phyloP scores from a whole-genome alignment of 2,113 vertebrate genomes.

The Mormyrus lacerda region DNA sequence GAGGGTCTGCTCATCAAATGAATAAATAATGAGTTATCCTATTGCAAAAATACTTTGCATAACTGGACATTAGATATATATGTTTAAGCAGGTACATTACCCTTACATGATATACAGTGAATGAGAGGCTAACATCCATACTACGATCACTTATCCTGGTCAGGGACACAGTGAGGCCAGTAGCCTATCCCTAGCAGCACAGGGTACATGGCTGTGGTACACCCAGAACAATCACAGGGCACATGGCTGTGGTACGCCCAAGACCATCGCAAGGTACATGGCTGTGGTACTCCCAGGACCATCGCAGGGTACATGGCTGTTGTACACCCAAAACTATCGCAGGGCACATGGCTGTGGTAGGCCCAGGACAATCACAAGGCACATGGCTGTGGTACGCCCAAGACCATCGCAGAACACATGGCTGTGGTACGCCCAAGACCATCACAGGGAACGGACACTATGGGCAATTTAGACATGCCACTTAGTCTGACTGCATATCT shows the following conservation, averaged over 20 bases:
- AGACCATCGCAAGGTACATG: no score
- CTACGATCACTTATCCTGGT: background rate
- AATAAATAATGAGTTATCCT: background rate
- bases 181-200: background rate
- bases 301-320: no score
- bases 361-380: no score
- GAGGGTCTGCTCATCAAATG: background rate
- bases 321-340: no score
- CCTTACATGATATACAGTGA: background rate
- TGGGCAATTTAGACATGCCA: background rate
- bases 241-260: background rate
- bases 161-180: background rate
- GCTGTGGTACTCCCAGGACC: no score
- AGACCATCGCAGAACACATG: no score
- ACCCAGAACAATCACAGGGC: no score
- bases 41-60: background rate
- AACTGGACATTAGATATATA: background rate
- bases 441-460: background rate
- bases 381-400: no score
- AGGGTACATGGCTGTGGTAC: no score
- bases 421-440: no score
- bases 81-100: background rate
- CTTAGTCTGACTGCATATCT: background rate
- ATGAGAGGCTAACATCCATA: background rate
- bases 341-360: no score